phyloP scores from a whole-genome alignment of 2,113 vertebrate species.

The Mobula hypostoma region DNA sequence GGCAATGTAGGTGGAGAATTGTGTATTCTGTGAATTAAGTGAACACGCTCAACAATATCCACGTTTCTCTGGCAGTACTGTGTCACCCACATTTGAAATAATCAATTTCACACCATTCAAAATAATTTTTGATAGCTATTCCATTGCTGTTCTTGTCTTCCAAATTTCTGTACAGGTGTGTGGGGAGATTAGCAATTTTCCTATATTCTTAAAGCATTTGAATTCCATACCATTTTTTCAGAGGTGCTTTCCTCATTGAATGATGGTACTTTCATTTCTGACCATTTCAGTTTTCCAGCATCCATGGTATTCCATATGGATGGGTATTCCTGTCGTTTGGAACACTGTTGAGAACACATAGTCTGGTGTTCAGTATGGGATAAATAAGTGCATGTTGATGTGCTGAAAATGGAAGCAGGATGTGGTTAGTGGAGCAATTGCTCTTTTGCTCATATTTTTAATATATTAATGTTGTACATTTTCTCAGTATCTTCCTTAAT shows the following conservation, averaged over 20 bases:
- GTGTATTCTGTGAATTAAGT: background rate
- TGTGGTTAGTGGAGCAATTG: background rate
- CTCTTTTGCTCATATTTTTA: background rate
- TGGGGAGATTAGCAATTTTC: background rate
- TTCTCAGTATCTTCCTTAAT: background rate
- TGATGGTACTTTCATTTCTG: too few species aligned
- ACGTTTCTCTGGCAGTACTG: background rate
- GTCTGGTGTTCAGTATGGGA: background rate
- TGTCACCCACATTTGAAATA: background rate
- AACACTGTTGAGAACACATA: background rate
- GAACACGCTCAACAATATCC: background rate
- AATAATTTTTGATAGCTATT: background rate
- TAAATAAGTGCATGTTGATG: background rate
- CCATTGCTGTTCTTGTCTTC: background rate
- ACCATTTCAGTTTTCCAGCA: too few species aligned
- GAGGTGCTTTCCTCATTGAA: background rate
- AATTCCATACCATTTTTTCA: background rate
- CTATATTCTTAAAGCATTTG: background rate
- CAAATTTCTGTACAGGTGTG: background rate
- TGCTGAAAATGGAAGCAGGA: background rate
- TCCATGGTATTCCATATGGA: too few species aligned
- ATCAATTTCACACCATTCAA: background rate
- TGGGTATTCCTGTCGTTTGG: background rate
- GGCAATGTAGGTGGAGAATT: background rate
- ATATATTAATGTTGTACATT: background rate